These are phyloP conservation scores for Chlorodrepanis virens DNA, from an alignment of 2,113 vertebrate species.

Conservation along the genomic window DNA sequence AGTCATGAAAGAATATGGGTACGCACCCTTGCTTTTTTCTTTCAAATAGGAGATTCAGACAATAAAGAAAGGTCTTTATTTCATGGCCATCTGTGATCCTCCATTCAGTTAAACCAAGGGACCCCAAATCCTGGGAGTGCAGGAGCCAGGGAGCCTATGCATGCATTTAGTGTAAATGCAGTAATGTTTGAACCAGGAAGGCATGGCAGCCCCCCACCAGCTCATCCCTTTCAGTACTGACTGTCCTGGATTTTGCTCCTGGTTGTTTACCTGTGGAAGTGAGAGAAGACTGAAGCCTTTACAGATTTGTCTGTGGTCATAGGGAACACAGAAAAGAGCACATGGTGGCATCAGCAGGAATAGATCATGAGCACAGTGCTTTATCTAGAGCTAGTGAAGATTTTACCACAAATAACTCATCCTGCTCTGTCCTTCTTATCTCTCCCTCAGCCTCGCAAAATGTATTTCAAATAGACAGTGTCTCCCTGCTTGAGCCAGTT, in stretches of 20 bases:
- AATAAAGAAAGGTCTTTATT: neutral
- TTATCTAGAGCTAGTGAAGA: neutral
- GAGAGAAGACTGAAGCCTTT: neutral
- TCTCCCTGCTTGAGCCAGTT: conserved; percentile 23
- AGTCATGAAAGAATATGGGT: neutral
- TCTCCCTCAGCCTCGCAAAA: neutral
- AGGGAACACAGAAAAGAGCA: neutral
- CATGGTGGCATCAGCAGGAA: neutral
- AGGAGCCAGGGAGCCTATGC: neutral
- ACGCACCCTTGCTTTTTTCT: neutral
- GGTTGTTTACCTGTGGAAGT: neutral
- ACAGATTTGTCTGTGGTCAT: neutral
- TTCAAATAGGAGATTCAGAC: neutral
- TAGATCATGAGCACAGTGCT: neutral
- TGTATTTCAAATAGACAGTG: neutral
- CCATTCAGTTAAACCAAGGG: neutral
- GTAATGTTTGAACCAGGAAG: neutral
- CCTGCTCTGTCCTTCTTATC: neutral
- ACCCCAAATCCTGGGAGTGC: neutral
- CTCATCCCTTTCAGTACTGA: neutral
- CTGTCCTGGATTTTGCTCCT: neutral
- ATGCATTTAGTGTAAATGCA: neutral
- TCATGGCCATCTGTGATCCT: neutral
- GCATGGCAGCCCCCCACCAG: neutral
- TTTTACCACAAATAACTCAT: conserved; percentile 5